Percentiles rank a stretch among this genome's conserved stretches.
phyloP scores from a whole-genome alignment of 1,140 invertebrate species.

The Trichonephila inaurata region DNA sequence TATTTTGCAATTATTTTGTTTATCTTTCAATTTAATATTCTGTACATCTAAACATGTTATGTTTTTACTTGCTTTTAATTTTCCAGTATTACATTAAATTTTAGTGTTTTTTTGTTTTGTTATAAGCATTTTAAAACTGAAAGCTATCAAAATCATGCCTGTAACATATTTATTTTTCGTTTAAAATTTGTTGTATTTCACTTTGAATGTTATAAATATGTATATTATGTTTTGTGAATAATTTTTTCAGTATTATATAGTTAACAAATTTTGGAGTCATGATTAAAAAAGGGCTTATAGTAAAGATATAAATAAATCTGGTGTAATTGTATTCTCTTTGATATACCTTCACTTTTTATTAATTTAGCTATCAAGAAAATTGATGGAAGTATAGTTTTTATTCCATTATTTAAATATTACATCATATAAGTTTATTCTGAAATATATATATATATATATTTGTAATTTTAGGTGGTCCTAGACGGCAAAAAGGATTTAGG shows the following conservation, averaged over 20 bases:
- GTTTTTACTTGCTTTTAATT: background rate
- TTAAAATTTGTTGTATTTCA: no score
- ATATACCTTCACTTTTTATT: background rate
- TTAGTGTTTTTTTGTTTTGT: no score
- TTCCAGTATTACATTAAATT: no score
- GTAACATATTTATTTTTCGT: no score
- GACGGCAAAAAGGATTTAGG: slow-evolving; percentile 55
- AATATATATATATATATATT: background rate
- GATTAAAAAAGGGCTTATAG: background rate
- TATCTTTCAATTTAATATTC: no score
- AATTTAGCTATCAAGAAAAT: background rate
- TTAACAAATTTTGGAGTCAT: background rate
- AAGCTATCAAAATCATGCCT: no score
- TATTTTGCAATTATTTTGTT: background rate
- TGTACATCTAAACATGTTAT: background rate
- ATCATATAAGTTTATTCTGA: background rate
- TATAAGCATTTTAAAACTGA: no score
- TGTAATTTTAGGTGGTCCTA: slow-evolving; percentile 59
- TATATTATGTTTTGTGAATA: no score
- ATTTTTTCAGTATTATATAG: no score
- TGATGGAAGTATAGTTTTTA: background rate
- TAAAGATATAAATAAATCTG: background rate
- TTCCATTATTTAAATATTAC: background rate
- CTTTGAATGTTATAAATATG: no score
- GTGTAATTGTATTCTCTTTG: background rate